Evolutionary conservation across 2,888 invertebrate species (phyloP).

Genomic region (Tipula lateralis): DNA sequence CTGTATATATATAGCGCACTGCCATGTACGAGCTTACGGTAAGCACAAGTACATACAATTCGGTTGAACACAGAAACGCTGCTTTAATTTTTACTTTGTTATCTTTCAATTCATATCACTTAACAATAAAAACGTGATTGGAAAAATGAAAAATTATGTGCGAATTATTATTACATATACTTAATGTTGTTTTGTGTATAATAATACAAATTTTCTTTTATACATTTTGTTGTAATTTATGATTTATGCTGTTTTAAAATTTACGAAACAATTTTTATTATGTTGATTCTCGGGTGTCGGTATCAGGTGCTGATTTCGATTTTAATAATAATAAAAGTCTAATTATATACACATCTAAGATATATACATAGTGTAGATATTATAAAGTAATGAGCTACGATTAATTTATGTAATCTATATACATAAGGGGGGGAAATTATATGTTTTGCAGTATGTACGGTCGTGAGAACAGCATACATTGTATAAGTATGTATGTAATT

Average conservation of each 20-base stretch:
- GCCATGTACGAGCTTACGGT: background rate
- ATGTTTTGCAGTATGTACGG: background rate
- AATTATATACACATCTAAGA: background rate
- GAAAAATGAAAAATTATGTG: conserved; percentile 24
- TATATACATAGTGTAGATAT: background rate
- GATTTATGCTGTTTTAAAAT: background rate
- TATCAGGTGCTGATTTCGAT: background rate
- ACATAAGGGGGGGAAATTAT: too few relatives aligned
- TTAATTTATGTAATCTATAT: background rate
- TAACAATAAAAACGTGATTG: conserved; percentile 24
- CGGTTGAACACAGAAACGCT: background rate
- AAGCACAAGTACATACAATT: conserved; percentile 6
- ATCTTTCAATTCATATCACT: conserved; percentile 19
- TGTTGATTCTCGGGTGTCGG: background rate
- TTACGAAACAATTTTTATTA: background rate
- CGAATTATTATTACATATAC: conserved; percentile 6
- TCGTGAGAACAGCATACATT: background rate
- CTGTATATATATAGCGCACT: background rate
- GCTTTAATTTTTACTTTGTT: background rate
- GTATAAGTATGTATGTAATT: background rate
- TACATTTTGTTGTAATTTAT: background rate
- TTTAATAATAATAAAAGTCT: background rate
- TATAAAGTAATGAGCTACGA: background rate
- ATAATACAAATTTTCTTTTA: background rate
- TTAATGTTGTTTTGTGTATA: background rate